These are phyloP conservation scores for Agrilus planipennis DNA, from an alignment of 1,140 invertebrate species.

Conservation along the genomic window DNA sequence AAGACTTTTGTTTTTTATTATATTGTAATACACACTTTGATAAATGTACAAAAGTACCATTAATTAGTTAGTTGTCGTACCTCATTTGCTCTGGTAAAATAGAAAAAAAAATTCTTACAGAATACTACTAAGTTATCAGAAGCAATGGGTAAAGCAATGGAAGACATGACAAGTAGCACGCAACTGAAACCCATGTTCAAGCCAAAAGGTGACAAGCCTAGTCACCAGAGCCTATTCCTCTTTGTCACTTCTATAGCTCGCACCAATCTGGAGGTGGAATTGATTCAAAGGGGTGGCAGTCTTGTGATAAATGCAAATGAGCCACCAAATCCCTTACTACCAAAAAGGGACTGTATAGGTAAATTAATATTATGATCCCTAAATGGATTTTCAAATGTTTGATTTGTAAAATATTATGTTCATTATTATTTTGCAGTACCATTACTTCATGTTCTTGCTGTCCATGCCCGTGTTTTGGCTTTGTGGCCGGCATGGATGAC, in stretches of 20 bases:
- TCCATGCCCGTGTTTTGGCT: constrained; percentile 56
- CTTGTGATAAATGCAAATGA: constrained; percentile 44
- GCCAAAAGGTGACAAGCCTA: constrained; percentile 41
- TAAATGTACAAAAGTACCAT: no score
- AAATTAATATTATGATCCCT: constrained; percentile 28
- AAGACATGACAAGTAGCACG: constrained; percentile 79
- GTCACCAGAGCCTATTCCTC: constrained; percentile 66
- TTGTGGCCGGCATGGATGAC: constrained; percentile 53
- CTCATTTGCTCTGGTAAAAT: no score
- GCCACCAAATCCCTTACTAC: constrained; percentile 49
- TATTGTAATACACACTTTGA: no score
- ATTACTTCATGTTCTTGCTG: constrained; percentile 73
- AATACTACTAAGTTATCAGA: constrained; percentile 54
- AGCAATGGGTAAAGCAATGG: constrained; percentile 81
- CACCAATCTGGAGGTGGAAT: constrained; percentile 86
- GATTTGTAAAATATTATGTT: no score
- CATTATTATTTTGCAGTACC: constrained; percentile 52
- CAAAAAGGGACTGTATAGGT: constrained; percentile 80
- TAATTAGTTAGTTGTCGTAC: no score
- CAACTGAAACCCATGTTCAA: constrained; percentile 49
- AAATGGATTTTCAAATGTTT: no score
- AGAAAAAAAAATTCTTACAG: constrained; percentile 30
- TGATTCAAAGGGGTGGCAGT: constrained; percentile 74
- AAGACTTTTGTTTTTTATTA: constrained; percentile 20
- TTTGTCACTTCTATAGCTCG: constrained; percentile 86